Evolutionary conservation across 1,140 invertebrate genomes (phyloP), one percentile per base, ranked within the genome.

Genomic region (Pseudomyrmex flavicornis): DNA sequence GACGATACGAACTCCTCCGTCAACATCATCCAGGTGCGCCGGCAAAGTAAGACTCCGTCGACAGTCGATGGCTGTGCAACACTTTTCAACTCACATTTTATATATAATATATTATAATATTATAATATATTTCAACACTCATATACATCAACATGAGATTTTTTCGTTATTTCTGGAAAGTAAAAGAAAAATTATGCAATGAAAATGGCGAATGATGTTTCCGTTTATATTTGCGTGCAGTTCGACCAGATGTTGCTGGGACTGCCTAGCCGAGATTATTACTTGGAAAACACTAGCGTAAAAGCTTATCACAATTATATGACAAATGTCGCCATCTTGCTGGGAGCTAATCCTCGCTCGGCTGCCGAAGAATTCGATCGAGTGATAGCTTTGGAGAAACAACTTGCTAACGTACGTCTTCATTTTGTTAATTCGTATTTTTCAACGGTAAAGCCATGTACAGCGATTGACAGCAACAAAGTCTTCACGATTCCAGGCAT

Each of bases 1-100:
- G 97, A 98, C 90, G 97, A 98, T 92, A 97, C 97, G 93, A 97
- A 98, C 93, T 97, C 97, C 88, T 97, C 97, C 35, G 95, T 96
- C 83, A 97, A 98, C 95, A 97, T 98, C 91, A 95, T 98, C 88
- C 97, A 98, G 96, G 97, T 97, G 95, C 94, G 93, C 91, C 92
- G 87, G 83, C 91, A 93, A 93, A 92, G 92, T 93, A 93, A 93
- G 91, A 91, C 90, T 70, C 72, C 86, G 89, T 90, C 91, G 50
- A 52, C 50, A 90, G 90, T 90, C 89, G 82, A 88, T 83, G 90
- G 88, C 89, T 89, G 69, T 77, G 83, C 65, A 68, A 58, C 72
- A 76, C 12, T 46, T 75, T 13, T 20, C 65, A 65, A 52, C 20
- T 5, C 22, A 69, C 20, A 13, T 66, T 9, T 65, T 17, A 17